Base-by-base conservation (phyloP, 2,113 vertebrate genomes). In the Macrotis lagotis region DNA sequence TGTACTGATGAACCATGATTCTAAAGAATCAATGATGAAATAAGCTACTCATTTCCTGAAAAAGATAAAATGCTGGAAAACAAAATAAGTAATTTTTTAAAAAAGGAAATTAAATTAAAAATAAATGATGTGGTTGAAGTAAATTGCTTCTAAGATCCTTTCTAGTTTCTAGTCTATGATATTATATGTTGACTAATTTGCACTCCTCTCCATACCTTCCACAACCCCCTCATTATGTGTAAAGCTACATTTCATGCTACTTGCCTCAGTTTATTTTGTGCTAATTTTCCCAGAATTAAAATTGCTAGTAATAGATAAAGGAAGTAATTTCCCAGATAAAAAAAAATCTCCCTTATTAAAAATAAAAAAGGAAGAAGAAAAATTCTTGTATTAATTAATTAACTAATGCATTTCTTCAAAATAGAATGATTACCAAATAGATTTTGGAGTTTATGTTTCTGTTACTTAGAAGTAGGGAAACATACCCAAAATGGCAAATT, bases 391-490 rank as follows among this genome's bases (percentile, higher is more conserved):
- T n/a, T n/a, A n/a, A n/a, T n/a, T n/a, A n/a, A n/a, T n/a, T n/a
- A n/a, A n/a, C n/a, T 19, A 83, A 91, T 53, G 31, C 50, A n/a
- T 66, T 51, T 96, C 90, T 91, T 96, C 28, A 51, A n/a, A 95
- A 88, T 91, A 28, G 74, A 95, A 90, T 31, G 90, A 88, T 8
- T 50, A 83, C 28, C 26, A 90, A 25, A 83, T 55, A 28, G 37
- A 94, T 88, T 96, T 95, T 95, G 48, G 19, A 91, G 48, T 44
- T 14, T 31, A 49, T 51, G n/a, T 50, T 53, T 11, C 48, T 95
- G 16, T 51, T 53, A 90, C 44, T 66, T 66, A 31, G 89, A 66
- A 95, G 51, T 91, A 52, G 51, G 93, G 53, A 96, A 92, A 97
- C 49, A 88, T 51, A 50, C 51, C 91, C n/a, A 49, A 89, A 95